phyloP scores from a whole-genome alignment of 2,797 vertebrate species.

The Australoheros facetus region DNA sequence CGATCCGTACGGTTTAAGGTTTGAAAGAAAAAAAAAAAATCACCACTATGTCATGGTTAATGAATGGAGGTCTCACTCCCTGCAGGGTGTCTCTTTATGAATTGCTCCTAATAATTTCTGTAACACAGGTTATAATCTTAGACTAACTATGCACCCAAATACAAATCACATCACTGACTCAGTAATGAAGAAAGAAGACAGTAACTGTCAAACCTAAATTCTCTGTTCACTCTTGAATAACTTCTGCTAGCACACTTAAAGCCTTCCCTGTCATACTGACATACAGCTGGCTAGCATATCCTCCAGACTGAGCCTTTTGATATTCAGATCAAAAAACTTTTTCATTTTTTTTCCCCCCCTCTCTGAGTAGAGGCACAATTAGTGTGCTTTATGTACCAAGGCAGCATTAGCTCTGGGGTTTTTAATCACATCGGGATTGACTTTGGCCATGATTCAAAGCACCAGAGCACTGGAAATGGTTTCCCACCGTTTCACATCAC shows the following conservation, averaged over 20 bases:
- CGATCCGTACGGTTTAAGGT: not conserved
- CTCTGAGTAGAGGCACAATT: constrained; percentile 51
- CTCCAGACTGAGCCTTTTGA: constrained; percentile 54
- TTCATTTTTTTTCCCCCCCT: constrained; percentile 14
- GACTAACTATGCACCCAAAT: not conserved
- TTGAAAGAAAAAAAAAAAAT: not conserved
- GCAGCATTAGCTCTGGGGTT: constrained; percentile 47
- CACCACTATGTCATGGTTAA: constrained; percentile 10
- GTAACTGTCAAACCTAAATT: not conserved
- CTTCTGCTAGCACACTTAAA: not conserved
- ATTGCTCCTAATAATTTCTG: not conserved
- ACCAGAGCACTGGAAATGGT: constrained; percentile 53
- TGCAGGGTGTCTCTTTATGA: constrained; percentile 10
- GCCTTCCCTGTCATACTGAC: constrained; percentile 28
- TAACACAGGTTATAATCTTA: not conserved
- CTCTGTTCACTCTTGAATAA: not conserved
- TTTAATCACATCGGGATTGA: constrained; percentile 74
- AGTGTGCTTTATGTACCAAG: constrained; percentile 53
- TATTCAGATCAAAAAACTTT: constrained; percentile 67
- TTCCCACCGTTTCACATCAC: constrained; percentile 55
- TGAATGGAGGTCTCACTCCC: constrained; percentile 2
- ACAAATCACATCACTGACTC: constrained; percentile 2
- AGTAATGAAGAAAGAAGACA: not conserved
- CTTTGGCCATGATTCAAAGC: constrained; percentile 72
- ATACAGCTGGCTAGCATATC: constrained; percentile 55